These are phyloP conservation scores for Drosophila kohkoa DNA, from an alignment of 1,140 invertebrate genomes.

Conservation along the genomic window DNA sequence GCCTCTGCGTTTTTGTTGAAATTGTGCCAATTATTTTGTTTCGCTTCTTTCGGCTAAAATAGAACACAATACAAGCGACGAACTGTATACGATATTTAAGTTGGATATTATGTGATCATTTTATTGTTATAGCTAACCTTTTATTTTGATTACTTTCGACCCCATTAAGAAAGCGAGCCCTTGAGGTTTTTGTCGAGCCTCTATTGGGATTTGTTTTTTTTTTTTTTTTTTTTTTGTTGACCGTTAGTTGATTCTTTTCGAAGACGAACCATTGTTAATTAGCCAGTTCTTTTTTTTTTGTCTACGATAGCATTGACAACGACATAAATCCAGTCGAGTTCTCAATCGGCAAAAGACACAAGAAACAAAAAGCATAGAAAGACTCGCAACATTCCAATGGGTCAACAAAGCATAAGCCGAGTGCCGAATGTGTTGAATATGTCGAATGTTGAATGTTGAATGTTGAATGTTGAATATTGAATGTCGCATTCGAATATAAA, in stretches of 20 bases:
- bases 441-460: conserved; percentile 18
- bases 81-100: conserved; percentile 6
- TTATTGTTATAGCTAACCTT: conserved; percentile 8
- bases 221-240: conserved; percentile 10
- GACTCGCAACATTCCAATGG: conserved; percentile 32
- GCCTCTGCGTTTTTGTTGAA: conserved; percentile 43
- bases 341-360: conserved; percentile 12
- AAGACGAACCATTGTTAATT: conserved; percentile 46
- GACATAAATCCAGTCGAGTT: conserved; percentile 41
- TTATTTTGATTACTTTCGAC: conserved; percentile 11
- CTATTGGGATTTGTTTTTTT: conserved; percentile 7
- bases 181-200: conserved; percentile 15
- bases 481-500: conserved; percentile 60
- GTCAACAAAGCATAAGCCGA: conserved; percentile 41
- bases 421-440: conserved; percentile 16
- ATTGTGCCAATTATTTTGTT: conserved; percentile 73
- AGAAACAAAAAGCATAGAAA: conserved; percentile 17
- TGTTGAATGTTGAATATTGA: background rate
- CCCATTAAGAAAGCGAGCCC: conserved; percentile 32
- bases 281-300: conserved; percentile 14
- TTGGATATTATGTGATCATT: conserved; percentile 41
- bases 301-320: conserved; percentile 10
- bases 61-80: conserved; percentile 65
- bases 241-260: conserved; percentile 36
- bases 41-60: conserved; percentile 56